Percentiles rank a stretch among this genome's conserved stretches.
phyloP scores from a whole-genome alignment of 1,140 invertebrate genomes.

The Aporrectodea caliginosa region DNA sequence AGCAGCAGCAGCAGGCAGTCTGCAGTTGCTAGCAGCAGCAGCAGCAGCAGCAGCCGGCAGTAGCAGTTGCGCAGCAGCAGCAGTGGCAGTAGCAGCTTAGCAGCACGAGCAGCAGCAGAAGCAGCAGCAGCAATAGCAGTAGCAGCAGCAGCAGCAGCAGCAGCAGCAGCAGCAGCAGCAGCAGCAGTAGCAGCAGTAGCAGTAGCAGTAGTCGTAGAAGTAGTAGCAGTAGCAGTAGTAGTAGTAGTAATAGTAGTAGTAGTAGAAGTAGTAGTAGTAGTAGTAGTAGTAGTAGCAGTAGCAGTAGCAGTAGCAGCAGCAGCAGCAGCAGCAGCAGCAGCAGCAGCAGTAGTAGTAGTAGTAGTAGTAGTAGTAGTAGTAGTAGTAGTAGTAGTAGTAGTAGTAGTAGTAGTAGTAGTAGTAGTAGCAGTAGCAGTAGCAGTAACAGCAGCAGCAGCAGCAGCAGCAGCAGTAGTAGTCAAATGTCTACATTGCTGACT shows the following conservation, averaged over 20 bases:
- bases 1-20: background rate
- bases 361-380: constrained; percentile 2
- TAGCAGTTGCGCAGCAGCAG: background rate
- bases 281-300: constrained; percentile 1
- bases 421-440: background rate
- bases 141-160: too few species aligned
- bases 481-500: too few species aligned
- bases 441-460: too few species aligned
- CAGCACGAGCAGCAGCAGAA: background rate
- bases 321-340: constrained; percentile 1
- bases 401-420: constrained; percentile 3
- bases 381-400: constrained; percentile 2
- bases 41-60: background rate
- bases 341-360: background rate
- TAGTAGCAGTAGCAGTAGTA: background rate
- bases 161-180: background rate
- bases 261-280: background rate
- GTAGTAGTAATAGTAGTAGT: too few species aligned
- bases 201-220: background rate
- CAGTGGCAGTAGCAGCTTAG: background rate
- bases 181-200: background rate
- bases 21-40: background rate
- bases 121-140: too few species aligned
- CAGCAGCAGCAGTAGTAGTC: too few species aligned
- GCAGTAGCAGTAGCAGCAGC: background rate